These are phyloP conservation scores for Mirounga angustirostris DNA, from an alignment of 2,113 vertebrate genomes.

Conservation along the genomic window DNA sequence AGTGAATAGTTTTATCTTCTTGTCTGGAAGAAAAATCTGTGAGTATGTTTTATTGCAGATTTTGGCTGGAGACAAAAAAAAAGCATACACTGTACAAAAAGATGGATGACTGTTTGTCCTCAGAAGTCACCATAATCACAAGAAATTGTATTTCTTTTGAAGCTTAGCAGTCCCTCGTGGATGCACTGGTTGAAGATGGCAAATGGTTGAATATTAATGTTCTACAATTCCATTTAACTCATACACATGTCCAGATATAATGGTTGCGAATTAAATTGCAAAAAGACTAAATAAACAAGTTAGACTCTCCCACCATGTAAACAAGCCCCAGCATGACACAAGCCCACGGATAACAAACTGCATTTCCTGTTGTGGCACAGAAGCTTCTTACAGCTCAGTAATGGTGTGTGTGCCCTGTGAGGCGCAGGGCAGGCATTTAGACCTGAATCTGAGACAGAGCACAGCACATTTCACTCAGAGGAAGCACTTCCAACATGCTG, in stretches of 20 bases:
- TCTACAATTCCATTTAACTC: neutral
- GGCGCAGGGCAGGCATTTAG: neutral
- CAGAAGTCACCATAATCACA: neutral
- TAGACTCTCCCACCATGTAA: neutral
- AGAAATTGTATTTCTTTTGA: neutral
- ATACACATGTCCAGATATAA: neutral
- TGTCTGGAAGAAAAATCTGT: neutral
- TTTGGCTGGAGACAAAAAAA: neutral
- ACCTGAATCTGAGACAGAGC: neutral
- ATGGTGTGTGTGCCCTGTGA: rapidly evolving
- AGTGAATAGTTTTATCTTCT: neutral
- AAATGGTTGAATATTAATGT: neutral
- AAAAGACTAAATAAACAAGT: neutral
- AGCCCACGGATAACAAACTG: neutral
- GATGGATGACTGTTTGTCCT: neutral
- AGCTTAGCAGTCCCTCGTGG: neutral
- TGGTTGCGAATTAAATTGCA: neutral
- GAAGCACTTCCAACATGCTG: neutral
- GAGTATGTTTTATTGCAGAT: neutral
- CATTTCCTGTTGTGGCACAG: neutral
- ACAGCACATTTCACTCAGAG: neutral
- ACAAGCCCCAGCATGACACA: neutral
- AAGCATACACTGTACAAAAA: neutral
- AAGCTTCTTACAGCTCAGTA: neutral
- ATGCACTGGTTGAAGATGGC: neutral